Conservation (phyloP, 2,888 invertebrate species). For the Netelia melanura region DNA sequence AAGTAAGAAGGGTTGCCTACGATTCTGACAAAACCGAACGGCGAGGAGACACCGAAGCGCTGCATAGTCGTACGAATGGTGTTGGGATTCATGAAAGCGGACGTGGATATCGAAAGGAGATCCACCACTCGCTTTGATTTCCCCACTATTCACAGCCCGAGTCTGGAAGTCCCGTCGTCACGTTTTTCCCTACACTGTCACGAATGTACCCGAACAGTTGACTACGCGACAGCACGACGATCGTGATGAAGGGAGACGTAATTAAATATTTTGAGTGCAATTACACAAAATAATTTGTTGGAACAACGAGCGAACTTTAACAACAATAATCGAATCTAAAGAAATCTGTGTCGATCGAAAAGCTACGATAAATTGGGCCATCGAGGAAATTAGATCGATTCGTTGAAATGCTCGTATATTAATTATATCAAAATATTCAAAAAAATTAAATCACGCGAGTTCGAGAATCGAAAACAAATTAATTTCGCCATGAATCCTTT, state of each 20-base stretch:
- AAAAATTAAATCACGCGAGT: neutral
- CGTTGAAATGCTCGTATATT: neutral
- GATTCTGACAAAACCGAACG: conserved; percentile 36
- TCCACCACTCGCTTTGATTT: conserved; percentile 62
- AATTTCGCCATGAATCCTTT: conserved; percentile 50
- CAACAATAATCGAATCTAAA: neutral
- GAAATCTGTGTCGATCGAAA: conserved; percentile 18
- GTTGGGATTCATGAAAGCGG: conserved; percentile 55
- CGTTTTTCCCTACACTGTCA: conserved; percentile 44
- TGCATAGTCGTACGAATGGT: conserved; percentile 14
- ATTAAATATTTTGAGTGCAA: conserved; percentile 1
- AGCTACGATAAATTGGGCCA: conserved; percentile 24
- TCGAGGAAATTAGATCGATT: neutral
- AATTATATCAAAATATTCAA: neutral
- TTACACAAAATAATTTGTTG: neutral
- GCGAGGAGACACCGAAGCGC: conserved; percentile 24
- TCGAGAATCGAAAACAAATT: conserved; percentile 13
- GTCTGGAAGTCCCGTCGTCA: conserved; percentile 31
- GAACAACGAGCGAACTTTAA: neutral
- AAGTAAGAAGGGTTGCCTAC: conserved; percentile 65
- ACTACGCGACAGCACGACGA: conserved; percentile 58
- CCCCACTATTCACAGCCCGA: conserved; percentile 53
- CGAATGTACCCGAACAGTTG: conserved; percentile 58
- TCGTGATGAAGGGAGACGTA: conserved; percentile 42
- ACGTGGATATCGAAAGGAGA: conserved; percentile 61